Evolutionary conservation across 2,888 invertebrate genomes (phyloP).

Genomic region (Xanthia icteritia): DNA sequence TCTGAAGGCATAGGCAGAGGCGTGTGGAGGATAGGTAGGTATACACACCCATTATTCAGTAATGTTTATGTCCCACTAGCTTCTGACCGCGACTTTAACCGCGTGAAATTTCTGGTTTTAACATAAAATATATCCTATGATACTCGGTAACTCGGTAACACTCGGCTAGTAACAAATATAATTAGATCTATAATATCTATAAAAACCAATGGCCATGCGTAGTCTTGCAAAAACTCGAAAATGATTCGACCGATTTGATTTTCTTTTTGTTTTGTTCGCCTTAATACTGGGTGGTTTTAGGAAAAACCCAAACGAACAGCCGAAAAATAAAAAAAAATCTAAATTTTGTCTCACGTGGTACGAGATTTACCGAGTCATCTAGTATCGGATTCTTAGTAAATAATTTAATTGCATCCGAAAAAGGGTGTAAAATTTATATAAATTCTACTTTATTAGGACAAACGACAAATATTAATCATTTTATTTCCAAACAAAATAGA

Average conservation of each 20-base stretch:
- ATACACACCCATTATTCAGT: neutral
- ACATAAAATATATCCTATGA: neutral
- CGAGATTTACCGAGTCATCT: no score
- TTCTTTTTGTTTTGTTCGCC: no score
- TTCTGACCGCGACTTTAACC: neutral
- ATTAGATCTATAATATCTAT: neutral
- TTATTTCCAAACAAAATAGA: neutral
- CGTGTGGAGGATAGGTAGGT: neutral
- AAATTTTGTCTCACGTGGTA: no score
- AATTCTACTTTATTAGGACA: neutral
- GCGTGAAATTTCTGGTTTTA: neutral
- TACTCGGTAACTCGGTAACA: no score
- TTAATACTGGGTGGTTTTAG: no score
- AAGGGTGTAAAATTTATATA: neutral
- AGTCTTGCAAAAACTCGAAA: no score
- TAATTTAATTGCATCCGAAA: neutral
- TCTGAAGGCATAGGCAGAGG: neutral
- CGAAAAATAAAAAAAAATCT: no score
- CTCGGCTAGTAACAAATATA: neutral
- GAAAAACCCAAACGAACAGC: no score
- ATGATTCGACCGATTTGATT: no score
- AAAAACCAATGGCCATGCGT: no score
- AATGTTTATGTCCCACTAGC: neutral
- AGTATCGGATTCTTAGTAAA: neutral
- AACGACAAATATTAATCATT: neutral